Conservation (phyloP, 2,888 invertebrate genomes). For the Dryomyza anilis region DNA sequence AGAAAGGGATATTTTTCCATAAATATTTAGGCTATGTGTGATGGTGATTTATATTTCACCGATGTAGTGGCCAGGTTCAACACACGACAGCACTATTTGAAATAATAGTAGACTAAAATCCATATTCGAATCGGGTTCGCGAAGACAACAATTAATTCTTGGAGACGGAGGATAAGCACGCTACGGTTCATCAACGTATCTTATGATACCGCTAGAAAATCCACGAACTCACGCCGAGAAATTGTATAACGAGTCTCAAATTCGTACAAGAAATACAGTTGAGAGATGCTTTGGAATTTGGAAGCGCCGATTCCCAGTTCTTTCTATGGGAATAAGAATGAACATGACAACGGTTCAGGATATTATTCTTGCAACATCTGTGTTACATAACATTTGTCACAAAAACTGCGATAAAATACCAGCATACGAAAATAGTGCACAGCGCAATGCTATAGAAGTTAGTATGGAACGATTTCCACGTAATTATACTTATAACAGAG, state of each 20-base stretch:
- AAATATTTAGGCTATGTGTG: slow-evolving; percentile 20
- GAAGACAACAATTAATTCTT: slow-evolving; percentile 3
- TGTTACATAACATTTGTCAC: neutral
- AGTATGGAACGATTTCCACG: slow-evolving; percentile 6
- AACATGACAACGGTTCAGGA: slow-evolving; percentile 2
- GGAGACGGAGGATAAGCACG: slow-evolving; percentile 10
- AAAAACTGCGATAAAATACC: slow-evolving; percentile 7
- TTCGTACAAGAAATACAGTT: slow-evolving; percentile 13
- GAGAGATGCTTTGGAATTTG: too few species aligned
- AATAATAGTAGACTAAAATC: slow-evolving; percentile 19
- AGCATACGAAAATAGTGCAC: slow-evolving; percentile 11
- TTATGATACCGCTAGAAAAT: slow-evolving; percentile 10
- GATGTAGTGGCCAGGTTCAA: neutral
- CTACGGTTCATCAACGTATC: slow-evolving; percentile 11
- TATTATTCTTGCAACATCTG: slow-evolving; percentile 9
- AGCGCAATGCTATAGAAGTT: slow-evolving; percentile 6
- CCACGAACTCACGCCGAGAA: slow-evolving; percentile 6
- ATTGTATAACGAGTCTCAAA: slow-evolving; percentile 17
- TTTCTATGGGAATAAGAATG: slow-evolving; percentile 18
- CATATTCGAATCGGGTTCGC: slow-evolving; percentile 7
- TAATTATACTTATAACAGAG: slow-evolving; percentile 9
- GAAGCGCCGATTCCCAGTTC: slow-evolving; percentile 13
- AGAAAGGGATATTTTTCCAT: slow-evolving; percentile 19
- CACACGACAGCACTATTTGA: slow-evolving; percentile 2
- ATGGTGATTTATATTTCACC: slow-evolving; percentile 16